A percentile compares a stretch with the other conserved stretches of the same genome.
Conservation (phyloP, 2,113 vertebrate species). For the Triplophysa tibetana region DNA sequence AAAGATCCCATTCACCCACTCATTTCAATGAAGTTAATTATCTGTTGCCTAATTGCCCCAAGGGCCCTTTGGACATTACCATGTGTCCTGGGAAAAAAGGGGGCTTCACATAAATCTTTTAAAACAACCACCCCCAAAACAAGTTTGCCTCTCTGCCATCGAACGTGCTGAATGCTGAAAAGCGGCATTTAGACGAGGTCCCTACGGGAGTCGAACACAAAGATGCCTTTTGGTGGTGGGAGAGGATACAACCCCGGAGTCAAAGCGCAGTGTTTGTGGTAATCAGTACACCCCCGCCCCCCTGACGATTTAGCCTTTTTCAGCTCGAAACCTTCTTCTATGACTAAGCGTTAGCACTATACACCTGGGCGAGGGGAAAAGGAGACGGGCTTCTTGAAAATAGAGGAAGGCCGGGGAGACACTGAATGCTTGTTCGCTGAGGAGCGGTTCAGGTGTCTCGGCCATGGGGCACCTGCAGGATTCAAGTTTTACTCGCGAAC, state of each 20-base stretch:
- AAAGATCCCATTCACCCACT: slow-evolving; percentile 61
- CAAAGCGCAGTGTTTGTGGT: slow-evolving; percentile 50
- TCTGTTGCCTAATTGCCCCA: slow-evolving; percentile 67
- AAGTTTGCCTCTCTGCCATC: slow-evolving; percentile 46
- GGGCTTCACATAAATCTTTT: slow-evolving; percentile 62
- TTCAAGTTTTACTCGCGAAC: background rate
- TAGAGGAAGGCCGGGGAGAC: background rate
- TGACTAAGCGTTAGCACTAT: background rate
- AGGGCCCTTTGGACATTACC: slow-evolving; percentile 53
- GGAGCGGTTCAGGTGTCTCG: slow-evolving; percentile 17
- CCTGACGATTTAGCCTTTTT: slow-evolving; percentile 31
- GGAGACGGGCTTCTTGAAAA: background rate
- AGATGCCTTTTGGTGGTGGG: slow-evolving; percentile 53
- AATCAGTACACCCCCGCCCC: slow-evolving; percentile 47
- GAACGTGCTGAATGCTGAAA: slow-evolving; percentile 56
- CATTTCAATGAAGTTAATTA: slow-evolving; percentile 71
- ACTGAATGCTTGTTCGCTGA: background rate
- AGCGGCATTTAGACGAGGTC: slow-evolving; percentile 56
- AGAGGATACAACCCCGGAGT: slow-evolving; percentile 20
- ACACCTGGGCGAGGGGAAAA: slow-evolving; percentile 27
- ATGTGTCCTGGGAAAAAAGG: slow-evolving; percentile 56
- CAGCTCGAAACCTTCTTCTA: background rate
- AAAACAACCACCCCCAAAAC: slow-evolving; percentile 55
- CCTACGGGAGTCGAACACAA: slow-evolving; percentile 49
- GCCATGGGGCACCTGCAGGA: slow-evolving; percentile 13